These are phyloP conservation scores for Callyntrura sp. DNA, from an alignment of 2,888 invertebrate species.

Conservation along the genomic window DNA sequence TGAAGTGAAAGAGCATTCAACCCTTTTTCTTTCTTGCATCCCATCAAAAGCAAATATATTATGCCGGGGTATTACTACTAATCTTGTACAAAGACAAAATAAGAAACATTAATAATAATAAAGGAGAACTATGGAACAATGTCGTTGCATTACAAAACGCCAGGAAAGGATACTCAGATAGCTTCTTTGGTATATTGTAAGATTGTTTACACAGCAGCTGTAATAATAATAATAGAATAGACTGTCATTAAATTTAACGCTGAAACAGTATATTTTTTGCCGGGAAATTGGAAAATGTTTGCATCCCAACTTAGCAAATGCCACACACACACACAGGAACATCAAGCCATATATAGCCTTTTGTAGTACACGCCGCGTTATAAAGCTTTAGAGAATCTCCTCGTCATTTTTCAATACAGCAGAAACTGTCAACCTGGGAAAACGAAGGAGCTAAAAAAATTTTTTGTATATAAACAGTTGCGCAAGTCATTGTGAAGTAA, in stretches of 20 bases:
- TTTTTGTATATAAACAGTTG: slow-evolving; percentile 11
- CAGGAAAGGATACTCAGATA: neutral
- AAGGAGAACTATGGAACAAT: slow-evolving; percentile 57
- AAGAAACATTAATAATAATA: slow-evolving; percentile 25
- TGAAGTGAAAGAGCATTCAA: slow-evolving; percentile 69
- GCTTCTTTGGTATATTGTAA: neutral
- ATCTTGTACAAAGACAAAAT: slow-evolving; percentile 19
- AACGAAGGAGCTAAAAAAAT: neutral
- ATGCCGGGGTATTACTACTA: neutral
- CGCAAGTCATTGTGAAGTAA: slow-evolving; percentile 53
- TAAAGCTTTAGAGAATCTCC: neutral
- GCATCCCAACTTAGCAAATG: neutral
- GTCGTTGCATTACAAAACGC: slow-evolving; percentile 10
- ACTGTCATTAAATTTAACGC: slow-evolving; percentile 38
- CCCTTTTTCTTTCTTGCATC: slow-evolving; percentile 8
- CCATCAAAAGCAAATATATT: neutral
- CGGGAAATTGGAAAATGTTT: slow-evolving; percentile 27
- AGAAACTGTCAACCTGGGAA: slow-evolving; percentile 45
- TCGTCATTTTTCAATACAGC: slow-evolving; percentile 46
- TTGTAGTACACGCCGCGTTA: neutral
- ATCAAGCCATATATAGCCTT: neutral
- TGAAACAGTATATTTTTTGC: slow-evolving; percentile 49
- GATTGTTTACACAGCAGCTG: neutral
- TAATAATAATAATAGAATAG: neutral
- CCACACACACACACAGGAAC: slow-evolving; percentile 38